Conservation (phyloP, 2,113 vertebrate species). For the Limnothrissa miodon region DNA sequence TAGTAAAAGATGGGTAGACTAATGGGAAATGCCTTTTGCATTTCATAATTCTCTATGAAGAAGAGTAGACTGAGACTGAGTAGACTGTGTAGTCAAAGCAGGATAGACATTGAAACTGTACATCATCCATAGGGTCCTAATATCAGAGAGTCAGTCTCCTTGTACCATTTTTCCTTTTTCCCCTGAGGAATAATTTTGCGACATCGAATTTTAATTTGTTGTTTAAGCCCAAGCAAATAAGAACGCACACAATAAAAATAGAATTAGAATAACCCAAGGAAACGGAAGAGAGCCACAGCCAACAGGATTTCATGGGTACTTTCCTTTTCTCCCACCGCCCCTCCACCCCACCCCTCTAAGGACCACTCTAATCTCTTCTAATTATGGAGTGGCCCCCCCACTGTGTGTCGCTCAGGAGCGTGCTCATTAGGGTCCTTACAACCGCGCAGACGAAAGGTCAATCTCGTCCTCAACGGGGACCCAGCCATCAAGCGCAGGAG, state of each 20-base stretch:
- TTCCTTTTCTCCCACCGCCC: neutral
- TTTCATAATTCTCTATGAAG: neutral
- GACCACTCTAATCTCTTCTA: slow-evolving; percentile 28
- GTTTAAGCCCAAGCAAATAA: neutral
- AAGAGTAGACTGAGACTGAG: too few species aligned
- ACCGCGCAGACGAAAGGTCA: slow-evolving; percentile 18
- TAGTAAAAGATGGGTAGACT: neutral
- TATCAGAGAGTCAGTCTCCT: neutral
- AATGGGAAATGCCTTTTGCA: neutral
- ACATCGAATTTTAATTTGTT: neutral
- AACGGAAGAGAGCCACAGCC: neutral
- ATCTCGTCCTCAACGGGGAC: neutral
- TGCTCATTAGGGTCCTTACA: slow-evolving; percentile 20
- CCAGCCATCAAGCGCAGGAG: slow-evolving; percentile 1
- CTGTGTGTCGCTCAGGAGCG: neutral
- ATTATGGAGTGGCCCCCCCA: slow-evolving; percentile 22
- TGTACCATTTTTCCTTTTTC: neutral
- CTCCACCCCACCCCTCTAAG: neutral
- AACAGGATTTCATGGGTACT: neutral
- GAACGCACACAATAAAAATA: too few species aligned
- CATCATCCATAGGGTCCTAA: neutral
- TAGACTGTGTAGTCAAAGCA: neutral
- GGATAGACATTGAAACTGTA: neutral
- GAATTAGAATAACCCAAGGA: neutral
- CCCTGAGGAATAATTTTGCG: neutral